A percentile compares a stretch with the other conserved stretches of the same genome.
Evolutionary conservation across 2,113 vertebrate species (phyloP).

Genomic region (Ceyx margarethae): DNA sequence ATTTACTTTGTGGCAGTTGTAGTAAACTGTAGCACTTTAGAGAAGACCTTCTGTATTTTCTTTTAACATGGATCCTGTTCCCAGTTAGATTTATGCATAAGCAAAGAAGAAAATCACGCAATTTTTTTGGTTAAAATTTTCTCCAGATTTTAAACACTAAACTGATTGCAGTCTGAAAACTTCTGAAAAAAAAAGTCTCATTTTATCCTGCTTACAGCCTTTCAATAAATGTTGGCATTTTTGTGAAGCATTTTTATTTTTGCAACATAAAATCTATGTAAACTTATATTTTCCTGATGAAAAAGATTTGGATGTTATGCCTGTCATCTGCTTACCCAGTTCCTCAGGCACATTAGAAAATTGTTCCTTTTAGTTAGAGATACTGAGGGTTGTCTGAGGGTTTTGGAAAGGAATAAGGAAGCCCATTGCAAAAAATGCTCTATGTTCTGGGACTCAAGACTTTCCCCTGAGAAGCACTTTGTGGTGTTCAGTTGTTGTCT

Average conservation of each 20-base stretch:
- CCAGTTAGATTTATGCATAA: slow-evolving; percentile 37
- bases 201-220: background rate
- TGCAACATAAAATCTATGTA: background rate
- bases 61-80: slow-evolving; percentile 28
- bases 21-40: slow-evolving; percentile 47
- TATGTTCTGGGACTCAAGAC: background rate
- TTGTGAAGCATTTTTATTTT: background rate
- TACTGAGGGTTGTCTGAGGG: background rate
- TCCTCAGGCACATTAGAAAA: background rate
- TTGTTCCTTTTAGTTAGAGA: background rate
- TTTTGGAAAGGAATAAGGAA: background rate
- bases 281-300: background rate
- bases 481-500: background rate
- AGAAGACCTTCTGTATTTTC: slow-evolving; percentile 52
- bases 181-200: background rate
- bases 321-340: background rate
- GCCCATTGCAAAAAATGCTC: background rate
- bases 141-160: slow-evolving; percentile 1
- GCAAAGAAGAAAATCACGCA: background rate
- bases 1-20: slow-evolving; percentile 23
- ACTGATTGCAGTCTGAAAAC: background rate
- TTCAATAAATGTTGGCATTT: background rate
- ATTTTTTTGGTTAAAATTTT: background rate
- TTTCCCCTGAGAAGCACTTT: background rate
- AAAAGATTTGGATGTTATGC: background rate